Base-by-base conservation (phyloP, 2,888 invertebrate genomes). In the Ischnus inquisitorius region DNA sequence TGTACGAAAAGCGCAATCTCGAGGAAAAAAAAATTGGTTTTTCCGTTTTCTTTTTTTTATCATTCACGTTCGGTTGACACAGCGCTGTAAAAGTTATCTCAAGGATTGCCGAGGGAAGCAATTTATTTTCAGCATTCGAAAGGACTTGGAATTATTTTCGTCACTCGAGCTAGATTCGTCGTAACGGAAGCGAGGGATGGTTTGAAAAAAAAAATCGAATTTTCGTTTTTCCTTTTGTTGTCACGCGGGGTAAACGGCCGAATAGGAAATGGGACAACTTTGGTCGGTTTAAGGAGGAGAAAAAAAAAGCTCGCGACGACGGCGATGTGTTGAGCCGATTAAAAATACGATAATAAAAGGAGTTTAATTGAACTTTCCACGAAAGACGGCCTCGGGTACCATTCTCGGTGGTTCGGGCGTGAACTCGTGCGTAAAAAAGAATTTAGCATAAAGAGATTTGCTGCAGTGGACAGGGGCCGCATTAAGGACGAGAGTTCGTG, bases 391-490 rank as follows among this genome's bases (percentile, higher is more conserved):
- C 43, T 19, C n/a, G 57, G 34, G 14, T 57, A 62, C 57, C 34
- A 34, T 60, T 14, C 51, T 4, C 8, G 71, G 34, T 48, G 12
- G 62, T 39, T 28, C 43, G 16, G 68, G 8, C 34, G 34, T 34
- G 28, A 25, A 62, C 39, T n/a, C n/a, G n/a, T 14, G 57, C 25
- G 57, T 28, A 69, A 68, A 57, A n/a, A 78, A 68, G 79, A 79
- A 83, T 79, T 83, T 65, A 34, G 57, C 79, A 48, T 83, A 83
- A 83, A 69, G 75, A 79, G 71, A 79, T 79, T 82, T 68, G 78
- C 82, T 82, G 82, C 78, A 28, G 51, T 54, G 68, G 82, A 82
- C 78, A 82, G 78, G 34, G 62, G 22, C 25, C 28, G 41, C 72
- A 57, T 67, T 78, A 51, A 62, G 41, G 34, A 71, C 77, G 65